Evolutionary conservation across 2,888 invertebrate species (phyloP).

Genomic region (Patella ulyssiponensis): DNA sequence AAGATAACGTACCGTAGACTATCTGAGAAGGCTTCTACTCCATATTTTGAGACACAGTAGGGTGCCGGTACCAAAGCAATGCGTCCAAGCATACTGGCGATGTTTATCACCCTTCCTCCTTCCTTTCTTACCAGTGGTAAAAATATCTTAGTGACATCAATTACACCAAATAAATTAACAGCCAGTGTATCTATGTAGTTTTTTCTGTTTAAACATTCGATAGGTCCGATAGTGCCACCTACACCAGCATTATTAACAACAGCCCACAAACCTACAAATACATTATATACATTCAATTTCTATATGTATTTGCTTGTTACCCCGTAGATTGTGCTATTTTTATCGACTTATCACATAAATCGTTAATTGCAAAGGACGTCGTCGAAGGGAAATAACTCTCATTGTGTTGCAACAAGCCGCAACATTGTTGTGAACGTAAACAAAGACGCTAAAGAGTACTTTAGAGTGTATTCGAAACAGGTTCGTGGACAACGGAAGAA

Average conservation of each 20-base stretch:
- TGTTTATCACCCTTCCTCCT: slow-evolving; percentile 58
- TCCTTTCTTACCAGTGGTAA: slow-evolving; percentile 53
- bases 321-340: too few relatives aligned
- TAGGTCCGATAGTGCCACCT: slow-evolving; percentile 49
- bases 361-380: too few relatives aligned
- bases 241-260: too few relatives aligned
- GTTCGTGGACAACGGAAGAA: too few relatives aligned
- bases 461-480: too few relatives aligned
- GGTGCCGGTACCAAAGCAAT: slow-evolving; percentile 44
- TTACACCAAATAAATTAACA: slow-evolving; percentile 69
- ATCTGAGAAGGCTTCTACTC: slow-evolving; percentile 57
- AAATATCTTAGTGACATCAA: slow-evolving; percentile 36
- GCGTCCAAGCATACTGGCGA: slow-evolving; percentile 55
- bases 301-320: too few relatives aligned
- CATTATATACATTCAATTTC: too few relatives aligned
- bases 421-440: too few relatives aligned
- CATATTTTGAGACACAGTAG: slow-evolving; percentile 60
- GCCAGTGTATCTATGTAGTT: slow-evolving; percentile 60
- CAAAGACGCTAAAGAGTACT: too few relatives aligned
- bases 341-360: too few relatives aligned
- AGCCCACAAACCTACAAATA: slow-evolving; percentile 1
- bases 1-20: slow-evolving; percentile 50
- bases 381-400: too few relatives aligned
- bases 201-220: slow-evolving; percentile 65
- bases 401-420: too few relatives aligned